Base-by-base conservation (phyloP, 1,140 invertebrate genomes). In the Lepidurus couesii region DNA sequence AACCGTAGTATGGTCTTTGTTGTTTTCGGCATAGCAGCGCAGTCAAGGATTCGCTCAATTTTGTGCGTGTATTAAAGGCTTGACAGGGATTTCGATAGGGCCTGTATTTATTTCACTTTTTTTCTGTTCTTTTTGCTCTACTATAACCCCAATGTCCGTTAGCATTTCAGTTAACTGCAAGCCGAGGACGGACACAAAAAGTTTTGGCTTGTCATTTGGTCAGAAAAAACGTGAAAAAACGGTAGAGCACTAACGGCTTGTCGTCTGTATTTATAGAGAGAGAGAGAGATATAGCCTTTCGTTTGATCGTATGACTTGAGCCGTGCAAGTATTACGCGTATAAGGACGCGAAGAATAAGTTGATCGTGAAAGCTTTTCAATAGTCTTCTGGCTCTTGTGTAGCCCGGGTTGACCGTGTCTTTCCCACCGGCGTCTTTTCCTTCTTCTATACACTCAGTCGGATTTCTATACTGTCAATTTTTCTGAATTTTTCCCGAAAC, bases 401-500 rank as follows among this genome's bases (percentile, higher is more conserved):
- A 65, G 53, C 53, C 53, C 53, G 16, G 53, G 16, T 65, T 21
- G 53, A 21, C 16, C 34, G 34, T n/a, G 21, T 65, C 53, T 65
- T 65, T 65, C 53, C 53, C 53, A 65, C 53, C 53, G 53, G 53
- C 53, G 53, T 16, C 53, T 65, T 65, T 65, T 65, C 21, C 53
- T 65, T n/a, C 53, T 9, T 65, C 53, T 16, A 65, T 16, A 65
- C 53, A 65, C 53, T 13, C 53, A 65, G 53, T 65, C 53, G n/a
- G 21, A 65, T 65, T 65, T 65, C 53, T 65, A 65, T 65, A 65
- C 53, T 65, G 16, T 13, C n/a, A 65, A 65, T 65, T 65, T 65
- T 65, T 65, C 53, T 65, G 53, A 65, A n/a, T 65, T 65, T 65
- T 65, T 65, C 53, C 53, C 53, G 53, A 65, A 65, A 65, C 53